These are phyloP conservation scores for Himalopsyche japonica DNA, from an alignment of 2,888 invertebrate species.

Conservation along the genomic window DNA sequence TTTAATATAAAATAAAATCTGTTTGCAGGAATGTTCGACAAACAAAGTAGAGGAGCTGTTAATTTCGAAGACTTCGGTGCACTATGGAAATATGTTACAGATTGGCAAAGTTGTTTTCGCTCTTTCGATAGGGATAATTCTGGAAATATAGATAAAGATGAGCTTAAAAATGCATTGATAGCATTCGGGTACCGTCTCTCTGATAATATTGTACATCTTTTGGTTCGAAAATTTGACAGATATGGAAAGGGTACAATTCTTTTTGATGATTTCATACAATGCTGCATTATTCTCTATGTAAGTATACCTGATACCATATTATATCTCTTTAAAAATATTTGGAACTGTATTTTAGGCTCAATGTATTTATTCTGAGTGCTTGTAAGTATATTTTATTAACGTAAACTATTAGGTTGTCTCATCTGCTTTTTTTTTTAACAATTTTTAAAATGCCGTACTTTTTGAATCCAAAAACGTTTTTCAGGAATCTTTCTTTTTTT, in stretches of 20 bases:
- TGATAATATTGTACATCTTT: constrained; percentile 75
- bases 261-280: constrained; percentile 98
- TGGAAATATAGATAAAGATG: constrained; percentile 88
- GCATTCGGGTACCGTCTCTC: constrained; percentile 89
- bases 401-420: too few relatives aligned
- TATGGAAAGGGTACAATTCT: constrained; percentile 87
- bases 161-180: constrained; percentile 87
- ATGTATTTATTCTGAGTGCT: too few relatives aligned
- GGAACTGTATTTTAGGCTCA: too few relatives aligned
- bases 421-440: too few relatives aligned
- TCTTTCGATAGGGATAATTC: constrained; percentile 92
- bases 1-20: constrained; percentile 11
- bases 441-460: too few relatives aligned
- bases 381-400: too few relatives aligned
- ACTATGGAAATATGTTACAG: constrained; percentile 96
- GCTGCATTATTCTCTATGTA: constrained; percentile 90
- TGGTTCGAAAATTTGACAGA: constrained; percentile 93
- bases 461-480: too few relatives aligned
- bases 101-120: constrained; percentile 96
- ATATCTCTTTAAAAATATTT: too few relatives aligned
- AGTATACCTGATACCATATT: constrained; percentile 52
- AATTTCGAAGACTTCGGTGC: constrained; percentile 94
- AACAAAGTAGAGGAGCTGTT: constrained; percentile 84
- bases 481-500: too few relatives aligned
- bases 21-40: constrained; percentile 88